phyloP scores from a whole-genome alignment of 2,113 vertebrate species.

The Eulemur macaco region DNA sequence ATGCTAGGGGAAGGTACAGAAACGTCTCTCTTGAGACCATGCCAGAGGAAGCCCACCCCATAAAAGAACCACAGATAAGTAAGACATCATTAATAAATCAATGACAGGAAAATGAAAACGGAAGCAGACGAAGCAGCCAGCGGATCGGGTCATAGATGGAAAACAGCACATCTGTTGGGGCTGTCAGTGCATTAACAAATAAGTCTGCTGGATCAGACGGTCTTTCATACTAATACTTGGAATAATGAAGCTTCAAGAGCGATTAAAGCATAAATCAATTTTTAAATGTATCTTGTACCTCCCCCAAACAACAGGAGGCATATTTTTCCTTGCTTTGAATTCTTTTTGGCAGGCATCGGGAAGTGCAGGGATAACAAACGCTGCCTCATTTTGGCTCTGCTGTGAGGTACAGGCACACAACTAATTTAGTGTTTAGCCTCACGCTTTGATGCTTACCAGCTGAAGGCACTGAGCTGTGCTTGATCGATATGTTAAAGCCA shows the following conservation, averaged over 20 bases:
- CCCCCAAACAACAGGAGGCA: conserved; percentile 31
- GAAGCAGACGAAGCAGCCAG: conserved; percentile 79
- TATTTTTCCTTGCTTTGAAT: conserved; percentile 23
- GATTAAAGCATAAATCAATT: conserved; percentile 84
- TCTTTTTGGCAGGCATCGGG: neutral
- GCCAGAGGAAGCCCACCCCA: conserved; percentile 41
- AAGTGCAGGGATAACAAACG: neutral
- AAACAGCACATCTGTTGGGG: conserved; percentile 76
- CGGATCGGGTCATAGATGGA: conserved; percentile 68
- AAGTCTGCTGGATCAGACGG: conserved; percentile 76
- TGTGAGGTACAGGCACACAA: neutral
- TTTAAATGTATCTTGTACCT: conserved; percentile 69
- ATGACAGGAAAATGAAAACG: conserved; percentile 77
- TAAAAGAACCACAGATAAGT: conserved; percentile 72
- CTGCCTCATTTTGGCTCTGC: neutral
- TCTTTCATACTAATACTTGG: conserved; percentile 76
- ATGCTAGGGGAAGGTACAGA: conserved; percentile 16
- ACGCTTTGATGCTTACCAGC: conserved; percentile 14
- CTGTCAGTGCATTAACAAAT: conserved; percentile 77
- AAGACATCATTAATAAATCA: conserved; percentile 87
- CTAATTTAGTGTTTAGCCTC: conserved; percentile 33
- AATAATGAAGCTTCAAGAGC: conserved; percentile 82
- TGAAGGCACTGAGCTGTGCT: neutral
- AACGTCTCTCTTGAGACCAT: neutral
- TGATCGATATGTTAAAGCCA: neutral